Base-by-base conservation (phyloP, 2,888 invertebrate species). In the Trilocha varians region DNA sequence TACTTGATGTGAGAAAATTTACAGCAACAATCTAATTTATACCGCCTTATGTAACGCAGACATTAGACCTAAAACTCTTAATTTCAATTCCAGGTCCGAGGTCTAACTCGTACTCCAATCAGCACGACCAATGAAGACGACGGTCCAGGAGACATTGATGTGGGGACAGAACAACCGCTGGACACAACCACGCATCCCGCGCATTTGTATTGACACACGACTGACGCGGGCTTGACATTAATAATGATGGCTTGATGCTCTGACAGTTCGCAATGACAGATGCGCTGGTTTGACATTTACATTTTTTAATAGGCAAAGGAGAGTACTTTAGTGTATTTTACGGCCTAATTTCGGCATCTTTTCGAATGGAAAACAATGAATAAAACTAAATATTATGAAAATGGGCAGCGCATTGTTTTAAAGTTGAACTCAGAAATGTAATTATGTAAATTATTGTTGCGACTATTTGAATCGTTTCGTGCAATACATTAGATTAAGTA, bases 401-500 rank as follows among this genome's bases (percentile, higher is more conserved):
- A 34, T 39, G 36, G 11, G 8, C 25, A 25, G 25, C 25, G 25
- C 16, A n/a, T 33, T 25, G 15, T 9, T 38, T 33, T 9, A 16
- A 13, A 14, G 13, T 33, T 37, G 33, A 38, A 38, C 38, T 42
- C 38, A 65, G n/a, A n/a, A 67, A 64, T 83, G 83, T 84, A 84
- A 82, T 80, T 82, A 83, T 83, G 82, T 80, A 83, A 69, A 82
- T 78, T 83, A 60, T 65, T 78, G 61, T 59, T 50, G 48, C 60
- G 55, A 51, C 53, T 71, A 71, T 70, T 69, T 70, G 68, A 70
- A 52, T 58, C 69, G 64, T 74, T 79, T 78, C 77, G 84, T 84
- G 84, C 84, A 84, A 84, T 84, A 84, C 78, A 67, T 67, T 74
- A 79, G 79, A 73, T 83, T 83, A 79, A 82, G 80, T 83, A 83